Evolutionary conservation across 2,797 vertebrate genomes (phyloP).

Genomic region (Gallinago nigripennis): DNA sequence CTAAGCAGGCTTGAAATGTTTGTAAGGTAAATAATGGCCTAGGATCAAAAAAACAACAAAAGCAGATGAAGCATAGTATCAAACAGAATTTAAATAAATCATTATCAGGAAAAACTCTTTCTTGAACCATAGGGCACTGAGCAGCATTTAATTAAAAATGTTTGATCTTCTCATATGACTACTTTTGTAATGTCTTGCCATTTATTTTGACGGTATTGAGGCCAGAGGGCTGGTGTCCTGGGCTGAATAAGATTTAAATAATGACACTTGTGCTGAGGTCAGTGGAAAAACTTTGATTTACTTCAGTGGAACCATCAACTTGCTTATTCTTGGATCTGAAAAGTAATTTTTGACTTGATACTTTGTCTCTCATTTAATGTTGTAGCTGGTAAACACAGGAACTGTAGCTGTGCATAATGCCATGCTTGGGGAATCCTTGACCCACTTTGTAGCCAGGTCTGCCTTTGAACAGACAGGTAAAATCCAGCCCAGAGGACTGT

Average conservation of each 20-base stretch:
- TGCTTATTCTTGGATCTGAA: background rate
- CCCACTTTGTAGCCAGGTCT: background rate
- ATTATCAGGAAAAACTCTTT: background rate
- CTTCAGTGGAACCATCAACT: background rate
- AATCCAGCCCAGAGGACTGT: background rate
- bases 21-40: conserved; percentile 40
- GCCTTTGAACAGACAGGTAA: background rate
- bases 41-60: conserved; percentile 36
- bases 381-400: background rate
- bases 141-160: conserved; percentile 32
- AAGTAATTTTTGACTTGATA: background rate
- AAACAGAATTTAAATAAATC: conserved; percentile 40
- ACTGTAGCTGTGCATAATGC: background rate
- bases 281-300: conserved; percentile 7
- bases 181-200: background rate
- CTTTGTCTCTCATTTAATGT: background rate
- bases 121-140: background rate
- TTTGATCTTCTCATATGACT: background rate
- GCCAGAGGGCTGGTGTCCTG: background rate
- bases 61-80: conserved; percentile 7
- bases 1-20: conserved; percentile 7
- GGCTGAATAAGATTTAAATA: background rate
- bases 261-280: background rate
- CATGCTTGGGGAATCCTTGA: background rate
- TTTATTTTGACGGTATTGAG: conserved; percentile 8